Conservation (phyloP, 2,797 vertebrate genomes). For the Argyrosomus regius region DNA sequence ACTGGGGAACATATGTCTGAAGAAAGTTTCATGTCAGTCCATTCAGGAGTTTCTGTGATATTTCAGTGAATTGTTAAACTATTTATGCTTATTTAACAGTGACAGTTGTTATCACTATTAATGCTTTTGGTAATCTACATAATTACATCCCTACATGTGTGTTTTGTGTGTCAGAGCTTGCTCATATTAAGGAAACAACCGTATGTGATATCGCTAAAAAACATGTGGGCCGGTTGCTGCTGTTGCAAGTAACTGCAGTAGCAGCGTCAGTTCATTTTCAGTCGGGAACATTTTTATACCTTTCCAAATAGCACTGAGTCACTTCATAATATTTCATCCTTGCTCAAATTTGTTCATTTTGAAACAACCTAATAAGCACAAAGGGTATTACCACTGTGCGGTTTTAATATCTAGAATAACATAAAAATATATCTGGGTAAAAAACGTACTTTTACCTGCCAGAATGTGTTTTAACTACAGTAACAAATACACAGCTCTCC, state of each 20-base stretch:
- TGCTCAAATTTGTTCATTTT: slow-evolving; percentile 28
- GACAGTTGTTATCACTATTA: neutral
- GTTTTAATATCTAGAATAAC: slow-evolving; percentile 45
- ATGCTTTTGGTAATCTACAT: neutral
- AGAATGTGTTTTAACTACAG: slow-evolving; percentile 60
- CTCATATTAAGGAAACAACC: neutral
- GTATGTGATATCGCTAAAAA: neutral
- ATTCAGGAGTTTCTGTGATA: neutral
- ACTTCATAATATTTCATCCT: slow-evolving; percentile 19
- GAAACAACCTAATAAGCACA: slow-evolving; percentile 46
- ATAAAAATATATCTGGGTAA: slow-evolving; percentile 31
- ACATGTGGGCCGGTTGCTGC: neutral
- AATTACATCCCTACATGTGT: neutral
- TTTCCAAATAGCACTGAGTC: slow-evolving; percentile 25
- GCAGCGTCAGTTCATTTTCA: slow-evolving; percentile 1
- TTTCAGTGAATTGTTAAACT: too few relatives aligned
- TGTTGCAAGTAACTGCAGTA: neutral
- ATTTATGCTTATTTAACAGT: neutral
- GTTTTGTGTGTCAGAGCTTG: neutral
- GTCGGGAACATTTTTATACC: neutral
- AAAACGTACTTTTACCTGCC: slow-evolving; percentile 36
- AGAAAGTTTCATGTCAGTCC: neutral
- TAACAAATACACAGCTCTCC: slow-evolving; percentile 60
- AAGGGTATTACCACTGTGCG: neutral
- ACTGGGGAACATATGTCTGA: neutral